These are phyloP conservation scores for Nothura maculosa DNA, from an alignment of 2,797 vertebrate genomes.

Conservation along the genomic window DNA sequence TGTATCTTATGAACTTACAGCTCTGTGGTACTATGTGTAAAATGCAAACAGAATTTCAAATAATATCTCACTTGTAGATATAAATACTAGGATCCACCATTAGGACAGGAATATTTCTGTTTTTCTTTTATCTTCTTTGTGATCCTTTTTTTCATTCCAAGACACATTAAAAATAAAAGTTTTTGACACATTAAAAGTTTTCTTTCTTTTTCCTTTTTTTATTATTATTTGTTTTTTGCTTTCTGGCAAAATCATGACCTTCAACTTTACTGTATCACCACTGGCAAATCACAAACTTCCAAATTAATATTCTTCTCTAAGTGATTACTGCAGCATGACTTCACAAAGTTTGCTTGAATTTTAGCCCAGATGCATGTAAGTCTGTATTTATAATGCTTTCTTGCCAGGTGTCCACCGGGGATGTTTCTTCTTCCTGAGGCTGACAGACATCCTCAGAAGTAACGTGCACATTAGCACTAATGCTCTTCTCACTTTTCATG, in stretches of 20 bases:
- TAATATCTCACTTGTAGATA: neutral
- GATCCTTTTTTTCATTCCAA: too few relatives aligned
- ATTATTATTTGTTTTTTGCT: neutral
- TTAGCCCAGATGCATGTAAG: neutral
- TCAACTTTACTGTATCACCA: neutral
- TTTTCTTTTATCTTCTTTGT: neutral
- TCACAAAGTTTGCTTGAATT: constrained; percentile 13
- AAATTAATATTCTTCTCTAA: constrained; percentile 27
- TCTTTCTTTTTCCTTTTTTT: too few relatives aligned
- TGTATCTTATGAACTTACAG: neutral
- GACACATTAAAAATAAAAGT: too few relatives aligned
- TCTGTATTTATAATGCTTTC: neutral
- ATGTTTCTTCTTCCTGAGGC: neutral
- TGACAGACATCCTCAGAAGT: neutral
- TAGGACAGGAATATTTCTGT: neutral
- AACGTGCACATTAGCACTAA: neutral
- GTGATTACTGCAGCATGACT: constrained; percentile 9
- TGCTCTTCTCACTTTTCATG: neutral
- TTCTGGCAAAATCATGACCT: constrained; percentile 9
- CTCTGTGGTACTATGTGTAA: neutral
- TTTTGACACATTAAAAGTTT: too few relatives aligned
- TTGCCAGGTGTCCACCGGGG: neutral
- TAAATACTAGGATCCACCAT: neutral
- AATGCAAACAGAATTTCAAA: neutral
- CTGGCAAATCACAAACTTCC: neutral